Conservation (phyloP, 92 coral and sea anemone genomes). For the Siderastrea siderea region DNA sequence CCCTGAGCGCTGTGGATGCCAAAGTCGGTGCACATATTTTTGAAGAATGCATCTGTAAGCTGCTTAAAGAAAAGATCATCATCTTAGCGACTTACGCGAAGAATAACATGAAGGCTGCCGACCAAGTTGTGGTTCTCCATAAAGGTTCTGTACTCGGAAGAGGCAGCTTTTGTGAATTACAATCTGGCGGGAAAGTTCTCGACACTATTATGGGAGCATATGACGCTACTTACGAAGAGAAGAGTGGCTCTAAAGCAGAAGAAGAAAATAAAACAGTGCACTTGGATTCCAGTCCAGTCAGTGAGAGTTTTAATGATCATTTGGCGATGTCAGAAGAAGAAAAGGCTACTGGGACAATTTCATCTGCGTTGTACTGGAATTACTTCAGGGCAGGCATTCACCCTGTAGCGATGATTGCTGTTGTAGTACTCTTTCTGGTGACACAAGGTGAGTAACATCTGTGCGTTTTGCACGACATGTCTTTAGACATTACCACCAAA, state of each 20-base stretch:
- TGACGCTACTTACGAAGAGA: neutral
- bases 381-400: constrained; percentile 54
- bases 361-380: constrained; percentile 39
- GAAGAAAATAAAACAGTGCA: neutral
- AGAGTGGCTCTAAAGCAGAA: neutral
- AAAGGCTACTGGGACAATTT: constrained; percentile 29
- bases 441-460: constrained; percentile 42
- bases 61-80: constrained; percentile 1
- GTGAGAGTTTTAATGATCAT: neutral
- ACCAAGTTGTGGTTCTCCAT: constrained; percentile 27
- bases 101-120: neutral
- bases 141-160: neutral
- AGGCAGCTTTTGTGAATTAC: constrained; percentile 1
- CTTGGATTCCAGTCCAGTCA: neutral
- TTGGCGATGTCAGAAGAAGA: constrained; percentile 48
- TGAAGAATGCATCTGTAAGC: constrained; percentile 1
- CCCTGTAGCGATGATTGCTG: constrained; percentile 2
- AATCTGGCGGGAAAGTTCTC: neutral
- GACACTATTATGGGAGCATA: neutral
- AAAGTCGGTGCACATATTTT: constrained; percentile 38
- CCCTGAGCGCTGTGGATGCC: neutral
- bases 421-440: constrained; percentile 13
- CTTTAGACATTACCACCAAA: neutral
- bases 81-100: constrained; percentile 1
- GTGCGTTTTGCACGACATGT: neutral